Base-by-base conservation (phyloP, 2,113 vertebrate species). In the Pandion haliaetus region DNA sequence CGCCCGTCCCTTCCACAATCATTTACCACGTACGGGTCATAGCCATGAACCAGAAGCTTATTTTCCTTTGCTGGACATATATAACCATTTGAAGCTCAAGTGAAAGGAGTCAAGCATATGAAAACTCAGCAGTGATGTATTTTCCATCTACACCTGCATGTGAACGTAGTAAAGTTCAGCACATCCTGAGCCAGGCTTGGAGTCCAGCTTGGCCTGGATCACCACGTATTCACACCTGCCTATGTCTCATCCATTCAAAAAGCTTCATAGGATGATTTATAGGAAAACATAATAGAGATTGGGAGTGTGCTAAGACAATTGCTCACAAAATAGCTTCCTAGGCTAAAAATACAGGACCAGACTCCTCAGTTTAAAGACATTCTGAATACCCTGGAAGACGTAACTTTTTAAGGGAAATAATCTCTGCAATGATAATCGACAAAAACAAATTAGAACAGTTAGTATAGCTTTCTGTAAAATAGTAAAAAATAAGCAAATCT, bases 11-110 rank as follows among this genome's bases (percentile, higher is more conserved):
- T 65, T 59, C 58, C 24, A 17, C 62, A 20, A 17, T 14, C 31
- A 8, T 26, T 55, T 42, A 16, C 26, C 45, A 34, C 2, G 0
- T 36, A 16, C 1, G 0, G 44, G 55, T 47, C 80, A 26, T 1
- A 23, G 57, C 40, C 28, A 11, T 28, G 40, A 89, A 38, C 44
- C 31, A 77, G 49, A 38, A 54, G 26, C 23, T 47, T 38, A 12
- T 42, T 76, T 47, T 59, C 44, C 55, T 26, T 54, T 36, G n/a
- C 34, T 47, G 20, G 40, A 34, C 40, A 17, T 18, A 31, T 10
- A 36, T 3, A 29, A 24, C 9, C 38, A 14, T 34, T 34, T 26
- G 40, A 72, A 44, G 57, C 69, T 29, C 23, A 36, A 57, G 23
- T 24, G 18, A 26, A 45, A 20, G 9, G 44, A 67, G 34, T 20